phyloP scores from a whole-genome alignment of 2,888 invertebrate species.

The Morpho achilles region DNA sequence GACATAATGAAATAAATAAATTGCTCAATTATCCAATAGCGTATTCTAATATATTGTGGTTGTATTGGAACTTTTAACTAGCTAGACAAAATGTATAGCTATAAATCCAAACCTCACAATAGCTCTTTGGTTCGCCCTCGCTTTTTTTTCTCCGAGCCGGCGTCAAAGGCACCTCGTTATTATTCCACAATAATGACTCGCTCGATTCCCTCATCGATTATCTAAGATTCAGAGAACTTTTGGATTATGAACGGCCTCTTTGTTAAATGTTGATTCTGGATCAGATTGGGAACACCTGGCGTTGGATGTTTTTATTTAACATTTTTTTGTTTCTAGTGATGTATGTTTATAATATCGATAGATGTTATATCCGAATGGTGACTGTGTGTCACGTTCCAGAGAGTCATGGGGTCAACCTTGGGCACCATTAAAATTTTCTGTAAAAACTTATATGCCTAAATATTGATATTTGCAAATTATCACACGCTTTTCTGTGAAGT shows the following conservation, averaged over 20 bases:
- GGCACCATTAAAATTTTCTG: no score
- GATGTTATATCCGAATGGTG: no score
- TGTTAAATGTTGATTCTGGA: slow-evolving; percentile 21
- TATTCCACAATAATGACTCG: slow-evolving; percentile 22
- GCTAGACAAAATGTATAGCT: slow-evolving; percentile 8
- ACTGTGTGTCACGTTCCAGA: no score
- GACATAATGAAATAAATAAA: no score
- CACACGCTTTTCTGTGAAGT: no score
- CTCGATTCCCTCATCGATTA: slow-evolving; percentile 19
- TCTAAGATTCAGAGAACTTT: slow-evolving; percentile 21
- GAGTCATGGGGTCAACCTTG: no score
- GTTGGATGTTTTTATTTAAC: slow-evolving; percentile 18
- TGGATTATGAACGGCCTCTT: slow-evolving; percentile 18
- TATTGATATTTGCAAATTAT: no score
- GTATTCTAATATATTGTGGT: background rate
- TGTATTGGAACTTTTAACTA: slow-evolving; percentile 3
- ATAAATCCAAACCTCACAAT: slow-evolving; percentile 9
- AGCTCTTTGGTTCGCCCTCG: background rate
- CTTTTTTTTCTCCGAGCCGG: slow-evolving; percentile 10
- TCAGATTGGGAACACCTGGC: slow-evolving; percentile 26
- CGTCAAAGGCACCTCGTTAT: slow-evolving; percentile 23
- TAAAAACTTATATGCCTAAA: no score
- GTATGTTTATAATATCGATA: background rate
- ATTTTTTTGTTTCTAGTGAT: slow-evolving; percentile 11
- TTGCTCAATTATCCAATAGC: no score